Base-by-base conservation (phyloP, 2,113 vertebrate genomes). In the Labeo catla region DNA sequence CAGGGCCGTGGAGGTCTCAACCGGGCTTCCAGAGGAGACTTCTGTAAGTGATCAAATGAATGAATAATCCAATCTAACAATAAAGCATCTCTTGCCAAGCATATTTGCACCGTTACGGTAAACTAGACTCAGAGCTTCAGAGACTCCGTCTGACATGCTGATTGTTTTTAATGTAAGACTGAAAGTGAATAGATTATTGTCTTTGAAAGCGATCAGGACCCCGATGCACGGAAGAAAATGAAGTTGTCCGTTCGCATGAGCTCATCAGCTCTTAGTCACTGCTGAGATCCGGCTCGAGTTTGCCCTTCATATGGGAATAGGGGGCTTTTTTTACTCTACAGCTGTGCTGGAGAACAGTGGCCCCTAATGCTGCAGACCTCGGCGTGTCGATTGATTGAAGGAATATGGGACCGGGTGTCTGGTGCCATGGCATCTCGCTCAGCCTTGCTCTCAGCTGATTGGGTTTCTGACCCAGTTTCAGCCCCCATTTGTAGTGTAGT, bases 11-110 rank as follows among this genome's bases (percentile, higher is more conserved):
- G 97, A 99, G 91, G 90, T 97, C 21, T 89, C 94, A 6, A 88
- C 89, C 0, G 97, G 97, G 57, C 96, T 96, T 80, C 93, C 96
- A 59, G 97, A 98, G 90, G 96, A 99, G 89, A 95, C 96, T 89
- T 84, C 89, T 90, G 98, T 99, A 91, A 98, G 98, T 96, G 39
- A 73, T 45, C 39, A 45, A 45, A 73, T 0, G 0, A 9, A 72
- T 43, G 36, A 72, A 72, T 72, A 21, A 72, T 72, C 36, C 36
- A 43, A 2, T 43, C 68, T 16, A 43, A 43, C 68, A 21, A 7
- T 19, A 36, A 70, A 39, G 8, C 36, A 28, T 50, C 13, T 50
- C 47, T 76, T 28, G 21, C n/a, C 13, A 77, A 34, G 49, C 76
- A 59, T 78, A 57, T 57, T 57, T 78, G 15, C 36, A 74, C 45